Base-by-base conservation (phyloP, 2,888 invertebrate genomes). In the Patella ulyssiponensis region DNA sequence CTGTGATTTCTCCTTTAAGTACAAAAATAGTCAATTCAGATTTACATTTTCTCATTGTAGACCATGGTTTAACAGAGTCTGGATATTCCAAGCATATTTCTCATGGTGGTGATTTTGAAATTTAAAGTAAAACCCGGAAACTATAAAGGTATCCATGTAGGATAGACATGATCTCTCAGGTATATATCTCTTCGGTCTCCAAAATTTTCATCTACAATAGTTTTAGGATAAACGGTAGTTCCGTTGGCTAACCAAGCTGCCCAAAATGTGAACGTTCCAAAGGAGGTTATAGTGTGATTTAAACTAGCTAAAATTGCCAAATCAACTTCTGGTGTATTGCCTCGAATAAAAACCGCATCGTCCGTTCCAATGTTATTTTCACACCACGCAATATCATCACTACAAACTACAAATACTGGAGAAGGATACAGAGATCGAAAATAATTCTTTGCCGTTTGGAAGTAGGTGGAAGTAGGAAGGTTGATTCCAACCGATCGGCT, bases 351-450 rank as follows among this genome's bases (percentile, higher is more conserved):
- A 11, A 64, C 64, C 1, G 64, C 23, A 23, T 64, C 64, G 11
- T 64, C 64, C 23, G 23, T 11, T 23, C 64, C 23, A 23, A 64
- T 64, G 23, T 64, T 64, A 14, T 64, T 23, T 23, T 64, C 64
- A 64, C 64, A 64, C 64, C 64, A 64, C 20, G 20, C 64, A 64
- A 64, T 64, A 20, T 64, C 64, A 64, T 64, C 64, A 23, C 64
- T 64, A 64, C 64, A 64, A 20, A 64, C 64, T 23, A 64, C 23
- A 64, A 64, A 64, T 64, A 64, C 3, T 3, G 64, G 64, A 64
- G 23, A 64, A 23, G 12, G 20, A 23, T 64, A 20, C 23, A 12
- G 64, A 23, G 64, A 23, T 64, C 64, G 64, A 23, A 64, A 64
- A 64, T 64, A 64, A 64, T 64, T 23, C 14, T 64, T 64, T 3